phyloP scores from a whole-genome alignment of 2,113 vertebrate species.

The Urocolius indicus region DNA sequence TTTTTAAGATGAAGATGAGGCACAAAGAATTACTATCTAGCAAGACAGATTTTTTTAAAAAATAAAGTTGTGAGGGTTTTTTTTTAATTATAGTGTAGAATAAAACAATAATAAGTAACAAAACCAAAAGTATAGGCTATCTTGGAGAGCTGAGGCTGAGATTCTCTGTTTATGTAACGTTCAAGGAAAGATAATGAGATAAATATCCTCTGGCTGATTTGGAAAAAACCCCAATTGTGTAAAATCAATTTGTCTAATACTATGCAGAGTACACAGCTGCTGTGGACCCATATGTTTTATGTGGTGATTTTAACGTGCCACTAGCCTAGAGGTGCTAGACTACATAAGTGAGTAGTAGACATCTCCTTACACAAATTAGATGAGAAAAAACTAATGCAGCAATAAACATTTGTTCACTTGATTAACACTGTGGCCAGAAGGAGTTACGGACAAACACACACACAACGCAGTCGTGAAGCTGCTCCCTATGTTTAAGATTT shows the following conservation, averaged over 20 bases:
- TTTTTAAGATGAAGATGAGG: neutral
- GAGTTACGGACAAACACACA: neutral
- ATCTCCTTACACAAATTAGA: neutral
- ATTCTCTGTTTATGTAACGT: neutral
- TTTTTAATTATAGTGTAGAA: neutral
- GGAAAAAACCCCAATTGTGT: neutral
- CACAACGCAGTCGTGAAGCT: neutral
- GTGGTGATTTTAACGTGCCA: neutral
- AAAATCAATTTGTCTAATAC: neutral
- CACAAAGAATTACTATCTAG: neutral
- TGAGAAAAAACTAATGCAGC: neutral
- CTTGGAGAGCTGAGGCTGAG: neutral
- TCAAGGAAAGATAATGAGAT: conserved; percentile 4
- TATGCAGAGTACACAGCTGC: neutral
- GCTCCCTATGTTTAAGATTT: neutral
- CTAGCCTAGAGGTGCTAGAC: neutral
- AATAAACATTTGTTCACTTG: conserved; percentile 9
- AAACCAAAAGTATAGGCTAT: neutral
- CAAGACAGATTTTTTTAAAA: neutral
- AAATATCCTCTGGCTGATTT: neutral
- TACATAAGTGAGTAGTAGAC: neutral
- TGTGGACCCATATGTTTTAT: neutral
- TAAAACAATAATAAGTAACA: neutral
- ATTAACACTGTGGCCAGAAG: neutral
- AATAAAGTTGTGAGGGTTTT: no score